A percentile compares a stretch with the other conserved stretches of the same genome.
phyloP scores from a whole-genome alignment of 2,113 vertebrate species.

The Ptyas mucosa region DNA sequence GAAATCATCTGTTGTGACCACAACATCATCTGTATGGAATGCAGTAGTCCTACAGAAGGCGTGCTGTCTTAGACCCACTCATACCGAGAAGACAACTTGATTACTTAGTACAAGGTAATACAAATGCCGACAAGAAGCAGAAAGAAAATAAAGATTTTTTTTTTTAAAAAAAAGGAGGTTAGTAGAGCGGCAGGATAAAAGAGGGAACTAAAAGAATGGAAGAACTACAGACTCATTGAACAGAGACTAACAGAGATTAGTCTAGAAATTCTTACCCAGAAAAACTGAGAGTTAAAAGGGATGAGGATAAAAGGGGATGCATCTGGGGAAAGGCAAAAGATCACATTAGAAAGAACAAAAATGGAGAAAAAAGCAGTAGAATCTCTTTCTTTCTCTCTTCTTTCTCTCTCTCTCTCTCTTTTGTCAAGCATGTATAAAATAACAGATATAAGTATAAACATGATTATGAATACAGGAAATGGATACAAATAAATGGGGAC shows the following conservation, averaged over 20 bases:
- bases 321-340: neutral
- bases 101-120: neutral
- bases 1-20: neutral
- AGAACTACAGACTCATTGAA: neutral
- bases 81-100: neutral
- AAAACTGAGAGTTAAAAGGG: neutral
- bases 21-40: neutral
- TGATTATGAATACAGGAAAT: too few relatives aligned
- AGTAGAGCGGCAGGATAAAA: neutral
- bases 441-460: too few relatives aligned
- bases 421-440: too few relatives aligned
- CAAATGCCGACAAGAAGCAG: neutral
- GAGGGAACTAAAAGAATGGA: neutral
- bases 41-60: neutral
- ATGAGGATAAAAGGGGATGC: neutral
- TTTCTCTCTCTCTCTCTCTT: neutral
- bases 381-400: neutral
- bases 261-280: neutral
- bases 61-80: neutral
- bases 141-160: neutral
- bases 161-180: neutral
- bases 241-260: neutral
- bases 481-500: too few relatives aligned
- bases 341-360: neutral
- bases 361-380: neutral